Percentiles rank a stretch among this genome's conserved stretches.
These are phyloP conservation scores for Microctonus aethiopoides DNA, from an alignment of 2,888 invertebrate genomes.

Conservation along the genomic window DNA sequence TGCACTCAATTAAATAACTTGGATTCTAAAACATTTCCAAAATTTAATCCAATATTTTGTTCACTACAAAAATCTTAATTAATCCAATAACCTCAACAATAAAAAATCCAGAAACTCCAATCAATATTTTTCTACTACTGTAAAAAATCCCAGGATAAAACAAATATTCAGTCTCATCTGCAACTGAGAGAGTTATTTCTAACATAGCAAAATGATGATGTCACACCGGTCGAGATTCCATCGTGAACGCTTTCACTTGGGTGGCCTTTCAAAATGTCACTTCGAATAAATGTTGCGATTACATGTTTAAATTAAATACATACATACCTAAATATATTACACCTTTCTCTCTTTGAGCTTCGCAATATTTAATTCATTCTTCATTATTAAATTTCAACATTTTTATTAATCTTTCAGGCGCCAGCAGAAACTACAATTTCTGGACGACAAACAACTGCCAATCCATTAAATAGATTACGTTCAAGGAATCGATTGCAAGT, in stretches of 20 bases:
- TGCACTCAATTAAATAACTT: too few species aligned
- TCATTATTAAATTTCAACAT: neutral
- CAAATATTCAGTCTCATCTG: conserved; percentile 20
- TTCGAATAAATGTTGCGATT: conserved; percentile 36
- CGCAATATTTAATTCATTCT: neutral
- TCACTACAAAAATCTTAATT: too few species aligned
- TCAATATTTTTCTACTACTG: conserved; percentile 10
- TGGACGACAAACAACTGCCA: conserved; percentile 55
- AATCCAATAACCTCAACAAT: too few species aligned
- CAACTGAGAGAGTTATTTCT: conserved; percentile 47
- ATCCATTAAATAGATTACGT: conserved; percentile 65
- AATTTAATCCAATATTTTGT: too few species aligned
- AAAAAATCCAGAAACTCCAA: too few species aligned
- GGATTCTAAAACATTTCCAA: too few species aligned
- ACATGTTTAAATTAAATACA: conserved; percentile 11
- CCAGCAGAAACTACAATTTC: conserved; percentile 60
- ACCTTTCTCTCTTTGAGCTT: conserved; percentile 38
- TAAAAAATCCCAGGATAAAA: conserved; percentile 27
- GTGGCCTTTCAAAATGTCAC: conserved; percentile 63
- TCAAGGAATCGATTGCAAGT: conserved; percentile 66
- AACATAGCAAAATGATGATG: conserved; percentile 44
- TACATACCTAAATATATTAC: too few species aligned
- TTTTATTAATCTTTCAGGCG: too few species aligned
- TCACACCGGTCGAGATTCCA: conserved; percentile 40
- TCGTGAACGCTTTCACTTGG: conserved; percentile 58